Base-by-base conservation (phyloP, 2,888 invertebrate genomes). In the Mythimna albipuncta region DNA sequence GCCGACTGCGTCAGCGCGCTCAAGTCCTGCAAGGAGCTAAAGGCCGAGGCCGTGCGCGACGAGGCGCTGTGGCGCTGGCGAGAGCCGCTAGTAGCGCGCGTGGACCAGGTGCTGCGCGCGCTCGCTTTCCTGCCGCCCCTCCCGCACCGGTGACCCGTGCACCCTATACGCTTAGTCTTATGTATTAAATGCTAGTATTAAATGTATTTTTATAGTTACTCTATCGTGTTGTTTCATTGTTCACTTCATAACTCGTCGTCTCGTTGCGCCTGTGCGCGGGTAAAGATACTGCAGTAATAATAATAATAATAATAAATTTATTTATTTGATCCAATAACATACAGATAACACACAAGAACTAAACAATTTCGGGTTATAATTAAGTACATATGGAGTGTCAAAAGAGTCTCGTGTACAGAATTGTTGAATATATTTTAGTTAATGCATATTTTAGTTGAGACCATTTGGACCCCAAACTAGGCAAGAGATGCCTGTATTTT, bases 1-100 rank as follows among this genome's bases (percentile, higher is more conserved):
- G 98, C 98, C 44, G 99, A 99, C 94, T 99, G 99, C 94, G 99
- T 99, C 10, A 97, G 98, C 86, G 98, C 98, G 72, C 96, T 99
- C 83, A 98, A 98, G 94, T 96, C 97, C 58, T 99, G 99, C 94
- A 97, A 97, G 69, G 98, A 98, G 90, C 98, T 98, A 92, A 97
- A 98, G 74, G 98, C 98, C 89, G 97, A 98, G 87, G 98, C 98
- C 72, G 97, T 98, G 70, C 97, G 98, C 92, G 99, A 99, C 94
- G 97, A 98, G 47, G 98, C 98, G 68, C 98, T 99, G 86, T 99
- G 98, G 99, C 97, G 98, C 90, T 99, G 98, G 96, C 98, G 98
- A 91, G 98, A 98, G 65, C 97, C 97, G 84, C 96, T 99, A 19
- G 97, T 98, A 69, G 94, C 97, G 62, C 96, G 98, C 86, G 98